These are phyloP conservation scores for Ormyrus nitidulus DNA, from an alignment of 2,888 invertebrate genomes.

Conservation along the genomic window DNA sequence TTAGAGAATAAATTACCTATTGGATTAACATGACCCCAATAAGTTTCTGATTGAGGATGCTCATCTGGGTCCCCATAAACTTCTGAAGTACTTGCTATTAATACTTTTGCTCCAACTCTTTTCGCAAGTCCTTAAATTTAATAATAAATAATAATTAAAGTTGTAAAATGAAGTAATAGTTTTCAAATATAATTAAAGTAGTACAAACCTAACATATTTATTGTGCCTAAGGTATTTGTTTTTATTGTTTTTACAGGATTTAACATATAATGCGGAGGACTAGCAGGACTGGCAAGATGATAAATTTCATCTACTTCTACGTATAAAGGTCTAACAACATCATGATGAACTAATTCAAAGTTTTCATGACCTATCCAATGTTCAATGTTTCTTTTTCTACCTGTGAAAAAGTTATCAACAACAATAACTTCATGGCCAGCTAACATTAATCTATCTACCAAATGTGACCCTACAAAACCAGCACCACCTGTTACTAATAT, in stretches of 20 bases:
- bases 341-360: constrained; percentile 99
- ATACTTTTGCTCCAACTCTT: constrained; percentile 92
- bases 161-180: constrained; percentile 14
- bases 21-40: constrained; percentile 99
- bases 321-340: constrained; percentile 97
- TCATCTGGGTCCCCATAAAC: constrained; percentile 99
- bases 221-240: constrained; percentile 97
- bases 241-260: constrained; percentile 99
- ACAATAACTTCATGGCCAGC: constrained; percentile 98
- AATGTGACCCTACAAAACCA: constrained; percentile 99
- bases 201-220: constrained; percentile 88
- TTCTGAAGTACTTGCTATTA: constrained; percentile 99
- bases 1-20: constrained; percentile 80
- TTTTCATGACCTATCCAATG: constrained; percentile 99
- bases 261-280: constrained; percentile 99
- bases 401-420: constrained; percentile 98
- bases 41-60: constrained; percentile 98
- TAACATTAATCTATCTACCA: constrained; percentile 96
- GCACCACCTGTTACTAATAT: constrained; percentile 98
- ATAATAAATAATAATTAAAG: background rate
- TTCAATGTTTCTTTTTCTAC: constrained; percentile 96
- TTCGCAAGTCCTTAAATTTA: constrained; percentile 87
- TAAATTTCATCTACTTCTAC: constrained; percentile 99
- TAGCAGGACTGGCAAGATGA: constrained; percentile 98
- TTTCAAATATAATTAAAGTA: background rate